phyloP scores from a whole-genome alignment of 1,140 invertebrate genomes.

The Papilio polyxenes region DNA sequence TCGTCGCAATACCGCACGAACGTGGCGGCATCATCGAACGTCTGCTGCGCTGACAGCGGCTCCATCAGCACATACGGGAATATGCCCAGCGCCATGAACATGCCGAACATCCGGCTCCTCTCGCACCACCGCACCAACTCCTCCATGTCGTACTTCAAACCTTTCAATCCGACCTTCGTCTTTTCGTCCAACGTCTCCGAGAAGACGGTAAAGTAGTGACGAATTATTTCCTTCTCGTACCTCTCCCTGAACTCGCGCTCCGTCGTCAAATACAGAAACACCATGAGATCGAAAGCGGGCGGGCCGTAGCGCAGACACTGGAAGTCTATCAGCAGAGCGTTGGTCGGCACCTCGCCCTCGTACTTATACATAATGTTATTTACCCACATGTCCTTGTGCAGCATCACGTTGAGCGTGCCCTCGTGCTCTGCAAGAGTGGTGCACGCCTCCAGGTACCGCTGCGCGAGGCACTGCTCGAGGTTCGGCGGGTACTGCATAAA shows the following conservation, averaged over 20 bases:
- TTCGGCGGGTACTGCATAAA: conserved; percentile 43
- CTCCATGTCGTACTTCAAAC: conserved; percentile 51
- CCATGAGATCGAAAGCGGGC: conserved; percentile 75
- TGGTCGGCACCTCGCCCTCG: conserved; percentile 53
- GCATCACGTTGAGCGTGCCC: conserved; percentile 68
- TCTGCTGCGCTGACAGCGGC: conserved; percentile 50
- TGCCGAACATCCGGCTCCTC: conserved; percentile 53
- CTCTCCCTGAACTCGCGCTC: conserved; percentile 60
- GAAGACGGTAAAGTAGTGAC: conserved; percentile 68
- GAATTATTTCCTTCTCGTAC: conserved; percentile 57
- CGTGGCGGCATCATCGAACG: conserved; percentile 64
- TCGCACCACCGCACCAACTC: conserved; percentile 59
- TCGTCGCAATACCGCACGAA: conserved; percentile 50
- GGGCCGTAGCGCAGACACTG: conserved; percentile 73
- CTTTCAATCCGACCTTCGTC: conserved; percentile 52
- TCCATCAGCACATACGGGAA: conserved; percentile 64
- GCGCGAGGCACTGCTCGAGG: conserved; percentile 49
- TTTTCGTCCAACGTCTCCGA: conserved; percentile 50
- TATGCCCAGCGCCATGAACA: conserved; percentile 53
- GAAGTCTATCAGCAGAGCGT: conserved; percentile 74
- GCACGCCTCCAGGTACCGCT: conserved; percentile 57
- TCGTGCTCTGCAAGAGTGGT: conserved; percentile 51
- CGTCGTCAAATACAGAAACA: conserved; percentile 70
- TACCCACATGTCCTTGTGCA: conserved; percentile 79
- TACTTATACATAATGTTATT: conserved; percentile 80